These are phyloP conservation scores for Melanotaenia boesemani DNA, from an alignment of 2,797 vertebrate genomes.

Conservation along the genomic window DNA sequence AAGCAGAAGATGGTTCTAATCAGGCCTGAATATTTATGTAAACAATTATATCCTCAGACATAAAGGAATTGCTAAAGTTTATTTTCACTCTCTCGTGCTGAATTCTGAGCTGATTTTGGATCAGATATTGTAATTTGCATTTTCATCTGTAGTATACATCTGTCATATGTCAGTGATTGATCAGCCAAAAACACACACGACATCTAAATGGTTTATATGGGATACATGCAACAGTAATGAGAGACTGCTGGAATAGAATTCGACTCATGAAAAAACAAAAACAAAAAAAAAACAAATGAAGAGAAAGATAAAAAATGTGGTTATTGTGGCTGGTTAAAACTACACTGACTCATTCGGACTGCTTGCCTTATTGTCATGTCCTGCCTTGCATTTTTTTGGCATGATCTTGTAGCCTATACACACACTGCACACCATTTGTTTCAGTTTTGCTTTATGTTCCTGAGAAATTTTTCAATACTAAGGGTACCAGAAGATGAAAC, in stretches of 20 bases:
- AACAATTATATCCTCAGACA: not conserved
- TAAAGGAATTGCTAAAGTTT: not conserved
- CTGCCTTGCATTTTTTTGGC: not conserved
- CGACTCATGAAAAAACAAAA: not conserved
- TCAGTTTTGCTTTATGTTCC: too few species aligned
- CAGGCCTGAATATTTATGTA: not conserved
- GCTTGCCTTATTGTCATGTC: not conserved
- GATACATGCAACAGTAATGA: not conserved
- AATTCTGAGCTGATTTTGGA: not conserved
- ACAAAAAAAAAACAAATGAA: not conserved
- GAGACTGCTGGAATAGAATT: not conserved
- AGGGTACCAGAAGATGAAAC: not conserved
- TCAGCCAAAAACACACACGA: too few species aligned
- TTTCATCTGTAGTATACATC: not conserved
- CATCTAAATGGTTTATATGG: too few species aligned
- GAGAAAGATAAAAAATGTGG: slow-evolving; percentile 1
- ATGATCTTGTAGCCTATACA: not conserved
- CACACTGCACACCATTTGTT: not conserved
- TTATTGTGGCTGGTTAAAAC: slow-evolving; percentile 18
- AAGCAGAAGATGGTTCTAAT: not conserved
- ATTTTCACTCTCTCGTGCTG: not conserved
- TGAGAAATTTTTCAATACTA: not conserved
- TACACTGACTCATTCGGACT: slow-evolving; percentile 8
- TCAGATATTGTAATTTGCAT: not conserved
- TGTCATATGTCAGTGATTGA: not conserved